phyloP scores from a whole-genome alignment of 2,113 vertebrate genomes.

The Channa argus region DNA sequence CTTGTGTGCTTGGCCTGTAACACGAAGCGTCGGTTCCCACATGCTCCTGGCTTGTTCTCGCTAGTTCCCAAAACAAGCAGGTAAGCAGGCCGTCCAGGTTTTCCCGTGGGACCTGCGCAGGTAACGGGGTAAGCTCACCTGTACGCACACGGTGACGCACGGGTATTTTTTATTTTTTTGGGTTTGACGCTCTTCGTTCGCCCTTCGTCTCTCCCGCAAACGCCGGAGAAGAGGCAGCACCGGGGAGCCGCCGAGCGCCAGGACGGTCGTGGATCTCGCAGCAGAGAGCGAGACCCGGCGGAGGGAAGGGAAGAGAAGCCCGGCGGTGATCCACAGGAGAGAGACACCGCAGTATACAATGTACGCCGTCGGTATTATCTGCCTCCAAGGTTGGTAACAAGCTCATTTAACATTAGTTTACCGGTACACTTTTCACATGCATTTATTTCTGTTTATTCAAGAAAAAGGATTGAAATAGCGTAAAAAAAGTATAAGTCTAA shows the following conservation, averaged over 20 bases:
- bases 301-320: constrained; percentile 45
- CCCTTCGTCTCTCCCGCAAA: constrained; percentile 19
- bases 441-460: too few relatives aligned
- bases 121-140: constrained; percentile 48
- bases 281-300: constrained; percentile 39
- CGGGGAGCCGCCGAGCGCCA: constrained; percentile 26
- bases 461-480: too few relatives aligned
- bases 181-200: constrained; percentile 20
- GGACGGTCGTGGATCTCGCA: constrained; percentile 69
- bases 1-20: constrained; percentile 19
- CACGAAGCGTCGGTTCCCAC: constrained; percentile 35
- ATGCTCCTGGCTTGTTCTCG: constrained; percentile 42
- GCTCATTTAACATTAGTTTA: too few relatives aligned
- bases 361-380: constrained; percentile 66
- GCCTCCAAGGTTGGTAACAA: constrained; percentile 75
- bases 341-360: constrained; percentile 41
- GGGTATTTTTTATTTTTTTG: background rate
- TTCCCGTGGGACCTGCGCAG: constrained; percentile 43
- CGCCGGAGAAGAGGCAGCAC: constrained; percentile 16
- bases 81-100: constrained; percentile 41
- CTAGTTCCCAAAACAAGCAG: constrained; percentile 47
- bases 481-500: too few relatives aligned
- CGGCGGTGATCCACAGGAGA: constrained; percentile 41
- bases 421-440: too few relatives aligned
- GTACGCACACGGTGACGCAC: constrained; percentile 45